Conservation (phyloP, 1,140 invertebrate species). For the Lordiphosa collinella region DNA sequence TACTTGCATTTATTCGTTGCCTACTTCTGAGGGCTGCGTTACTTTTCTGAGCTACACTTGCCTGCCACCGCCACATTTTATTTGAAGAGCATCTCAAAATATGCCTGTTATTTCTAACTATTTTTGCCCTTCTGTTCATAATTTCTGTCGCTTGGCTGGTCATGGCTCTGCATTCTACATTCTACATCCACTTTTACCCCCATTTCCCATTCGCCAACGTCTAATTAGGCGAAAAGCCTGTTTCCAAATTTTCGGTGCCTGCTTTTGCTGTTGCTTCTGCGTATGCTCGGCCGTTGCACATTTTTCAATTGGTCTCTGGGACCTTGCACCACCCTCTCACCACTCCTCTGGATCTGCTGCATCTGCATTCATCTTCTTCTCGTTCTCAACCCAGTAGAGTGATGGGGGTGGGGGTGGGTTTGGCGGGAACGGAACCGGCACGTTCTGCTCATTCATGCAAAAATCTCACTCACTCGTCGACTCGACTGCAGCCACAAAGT, state of each 20-base stretch:
- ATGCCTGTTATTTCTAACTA: neutral
- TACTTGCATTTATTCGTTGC: too few species aligned
- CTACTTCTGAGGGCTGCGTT: too few species aligned
- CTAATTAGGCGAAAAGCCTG: slow-evolving; percentile 75
- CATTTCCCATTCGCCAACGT: slow-evolving; percentile 43
- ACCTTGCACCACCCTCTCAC: slow-evolving; percentile 1
- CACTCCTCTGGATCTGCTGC: neutral
- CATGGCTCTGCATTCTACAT: slow-evolving; percentile 29
- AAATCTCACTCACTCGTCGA: slow-evolving; percentile 75
- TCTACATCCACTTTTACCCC: slow-evolving; percentile 7
- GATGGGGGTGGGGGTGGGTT: neutral
- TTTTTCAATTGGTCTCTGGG: slow-evolving; percentile 72
- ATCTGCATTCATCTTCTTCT: slow-evolving; percentile 61
- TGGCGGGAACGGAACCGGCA: slow-evolving; percentile 43
- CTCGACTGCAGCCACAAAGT: slow-evolving; percentile 76
- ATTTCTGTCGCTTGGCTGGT: slow-evolving; percentile 55
- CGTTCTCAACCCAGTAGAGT: slow-evolving; percentile 11
- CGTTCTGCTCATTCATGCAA: slow-evolving; percentile 75
- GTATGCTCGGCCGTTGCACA: slow-evolving; percentile 62
- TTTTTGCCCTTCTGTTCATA: slow-evolving; percentile 12
- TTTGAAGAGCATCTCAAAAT: neutral
- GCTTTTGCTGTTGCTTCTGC: slow-evolving; percentile 29
- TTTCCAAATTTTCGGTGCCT: slow-evolving; percentile 62
- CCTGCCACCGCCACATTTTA: neutral
- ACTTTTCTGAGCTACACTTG: neutral